Base-by-base conservation (phyloP, 2,797 vertebrate genomes). In the Scarus forsteni region DNA sequence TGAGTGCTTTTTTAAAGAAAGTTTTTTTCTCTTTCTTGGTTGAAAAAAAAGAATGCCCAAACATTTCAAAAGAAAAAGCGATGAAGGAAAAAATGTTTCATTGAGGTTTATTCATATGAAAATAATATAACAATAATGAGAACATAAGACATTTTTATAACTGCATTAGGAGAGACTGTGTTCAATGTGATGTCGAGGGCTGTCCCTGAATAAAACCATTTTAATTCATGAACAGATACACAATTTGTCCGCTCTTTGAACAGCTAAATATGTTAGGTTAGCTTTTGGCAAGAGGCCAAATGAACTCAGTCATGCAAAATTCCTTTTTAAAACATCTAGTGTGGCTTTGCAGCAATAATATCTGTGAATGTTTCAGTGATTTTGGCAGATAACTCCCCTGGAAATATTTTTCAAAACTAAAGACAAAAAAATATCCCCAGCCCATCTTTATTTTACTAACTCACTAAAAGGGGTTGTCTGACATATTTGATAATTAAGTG, bases 21-120 rank as follows among this genome's bases (percentile, higher is more conserved):
- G 16, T 14, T 18, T 12, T n/a, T 27, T 8, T 1, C 36, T 54
- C 48, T 76, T 10, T 48, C 49, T 60, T 35, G 7, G 10, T 19
- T 67, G 61, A 54, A 72, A 43, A 70, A 51, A 42, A 44, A 13
- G 13, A 12, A 71, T 57, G 15, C 59, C 51, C 50, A 61, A 11
- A 27, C 3, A 10, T 46, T 48, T 71, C 50, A 61, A 67, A 51
- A 55, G 62, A 70, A 64, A 83, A 75, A 61, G 6, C 1, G n/a
- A 43, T 53, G 52, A 48, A 27, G 49, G 10, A 38, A 60, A 64
- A 50, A 43, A 18, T 10, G 39, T 86, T 89, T 90, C 55, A 87
- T 81, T 88, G 61, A 45, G 60, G 84, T 91, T 92, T 92, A 90
- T 93, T 93, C 83, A 90, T 92, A 92, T 85, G 87, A 93, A 94